Conservation (phyloP, 1,140 invertebrate genomes). For the Dreissena polymorpha region DNA sequence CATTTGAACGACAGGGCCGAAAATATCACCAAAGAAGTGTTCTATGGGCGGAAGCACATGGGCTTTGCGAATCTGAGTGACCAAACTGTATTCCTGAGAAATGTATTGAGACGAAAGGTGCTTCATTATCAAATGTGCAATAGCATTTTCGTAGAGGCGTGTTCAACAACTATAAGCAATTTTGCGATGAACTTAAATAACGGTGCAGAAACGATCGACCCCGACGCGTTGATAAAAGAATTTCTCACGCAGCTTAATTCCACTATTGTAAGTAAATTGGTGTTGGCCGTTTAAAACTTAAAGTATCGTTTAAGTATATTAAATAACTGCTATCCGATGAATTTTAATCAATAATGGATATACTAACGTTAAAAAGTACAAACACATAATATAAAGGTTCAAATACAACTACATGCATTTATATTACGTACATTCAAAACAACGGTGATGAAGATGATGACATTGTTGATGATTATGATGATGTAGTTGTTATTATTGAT, state of each 20-base stretch:
- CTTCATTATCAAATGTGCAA: background rate
- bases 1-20: constrained; percentile 30
- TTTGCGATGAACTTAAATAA: constrained; percentile 1
- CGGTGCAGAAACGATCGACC: background rate
- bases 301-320: too few relatives aligned
- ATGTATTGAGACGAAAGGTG: constrained; percentile 8
- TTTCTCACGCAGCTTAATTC: constrained; percentile 3
- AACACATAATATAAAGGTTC: too few relatives aligned
- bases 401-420: too few relatives aligned
- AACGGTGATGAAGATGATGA: too few relatives aligned
- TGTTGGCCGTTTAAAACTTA: too few relatives aligned
- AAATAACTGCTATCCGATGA: too few relatives aligned
- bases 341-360: too few relatives aligned
- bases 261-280: constrained; percentile 6
- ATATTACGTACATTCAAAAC: too few relatives aligned
- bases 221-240: constrained; percentile 5
- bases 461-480: too few relatives aligned
- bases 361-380: too few relatives aligned
- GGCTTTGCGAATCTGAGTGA: constrained; percentile 30
- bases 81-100: background rate
- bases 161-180: background rate
- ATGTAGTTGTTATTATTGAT: too few relatives aligned
- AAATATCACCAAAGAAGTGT: constrained; percentile 21
- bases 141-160: background rate
- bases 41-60: constrained; percentile 13